phyloP scores from a whole-genome alignment of 2,797 vertebrate genomes.

The Forpus xanthops region DNA sequence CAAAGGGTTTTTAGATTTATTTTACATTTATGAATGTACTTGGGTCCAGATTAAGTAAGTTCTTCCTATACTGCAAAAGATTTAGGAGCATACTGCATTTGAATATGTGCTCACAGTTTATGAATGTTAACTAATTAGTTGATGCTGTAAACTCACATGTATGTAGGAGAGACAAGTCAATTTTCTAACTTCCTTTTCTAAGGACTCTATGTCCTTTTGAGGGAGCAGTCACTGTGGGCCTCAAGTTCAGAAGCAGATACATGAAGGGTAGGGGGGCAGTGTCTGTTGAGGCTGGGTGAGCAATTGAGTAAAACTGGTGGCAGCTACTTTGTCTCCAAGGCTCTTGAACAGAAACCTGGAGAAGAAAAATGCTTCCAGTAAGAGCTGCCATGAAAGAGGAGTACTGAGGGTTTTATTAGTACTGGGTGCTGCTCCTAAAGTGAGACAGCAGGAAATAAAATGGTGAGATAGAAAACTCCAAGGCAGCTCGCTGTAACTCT shows the following conservation, averaged over 20 bases:
- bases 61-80: neutral
- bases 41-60: slow-evolving; percentile 21
- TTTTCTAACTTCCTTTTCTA: neutral
- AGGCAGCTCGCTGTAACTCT: neutral
- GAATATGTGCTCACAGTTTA: neutral
- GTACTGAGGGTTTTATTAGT: fast-evolving
- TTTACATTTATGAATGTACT: slow-evolving; percentile 17
- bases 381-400: neutral
- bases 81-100: neutral
- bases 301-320: neutral
- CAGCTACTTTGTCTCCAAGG: neutral
- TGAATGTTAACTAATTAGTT: neutral
- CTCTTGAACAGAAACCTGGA: neutral
- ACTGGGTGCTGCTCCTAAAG: neutral
- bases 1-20: slow-evolving; percentile 23
- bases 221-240: neutral
- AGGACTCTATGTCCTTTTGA: neutral
- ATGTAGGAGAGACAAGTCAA: neutral
- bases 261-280: neutral
- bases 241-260: neutral
- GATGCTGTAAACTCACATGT: neutral
- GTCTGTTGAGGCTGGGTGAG: neutral
- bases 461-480: neutral
- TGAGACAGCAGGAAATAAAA: neutral
- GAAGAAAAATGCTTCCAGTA: neutral